These are phyloP conservation scores for Plemyria rubiginata DNA, from an alignment of 2,888 invertebrate species.

Conservation along the genomic window DNA sequence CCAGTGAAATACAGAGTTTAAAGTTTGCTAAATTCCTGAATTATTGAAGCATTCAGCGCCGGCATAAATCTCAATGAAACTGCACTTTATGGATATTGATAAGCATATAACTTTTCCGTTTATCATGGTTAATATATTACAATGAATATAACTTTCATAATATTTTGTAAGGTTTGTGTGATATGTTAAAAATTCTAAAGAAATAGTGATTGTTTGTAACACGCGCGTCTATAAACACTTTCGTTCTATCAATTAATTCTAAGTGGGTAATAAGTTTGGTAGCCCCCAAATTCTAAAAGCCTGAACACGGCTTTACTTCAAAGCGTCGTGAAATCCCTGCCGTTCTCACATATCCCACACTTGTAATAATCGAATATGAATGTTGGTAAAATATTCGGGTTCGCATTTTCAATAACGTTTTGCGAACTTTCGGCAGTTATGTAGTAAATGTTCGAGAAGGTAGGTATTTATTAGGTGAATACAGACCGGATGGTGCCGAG, in stretches of 20 bases:
- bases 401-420: conserved; percentile 70
- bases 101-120: conserved; percentile 41
- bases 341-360: conserved; percentile 34
- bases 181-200: not conserved
- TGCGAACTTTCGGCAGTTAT: conserved; percentile 64
- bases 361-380: conserved; percentile 47
- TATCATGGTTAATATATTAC: conserved; percentile 33
- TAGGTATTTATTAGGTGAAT: conserved; percentile 80
- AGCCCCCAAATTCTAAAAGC: conserved; percentile 12
- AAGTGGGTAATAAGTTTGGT: conserved; percentile 10
- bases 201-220: not conserved
- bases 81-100: conserved; percentile 45
- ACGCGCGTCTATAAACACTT: not conserved
- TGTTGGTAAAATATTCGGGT: conserved; percentile 62
- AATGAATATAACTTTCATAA: conserved; percentile 11
- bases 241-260: not conserved
- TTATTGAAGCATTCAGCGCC: conserved; percentile 41
- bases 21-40: conserved; percentile 39
- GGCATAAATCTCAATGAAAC: conserved; percentile 43
- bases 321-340: conserved; percentile 36
- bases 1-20: conserved; percentile 25
- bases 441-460: conserved; percentile 64
- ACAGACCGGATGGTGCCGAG: conserved; percentile 68
- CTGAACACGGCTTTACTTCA: conserved; percentile 27
- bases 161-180: conserved; percentile 5